Conservation (phyloP, 2,113 vertebrate species). For the Tamias sibiricus region DNA sequence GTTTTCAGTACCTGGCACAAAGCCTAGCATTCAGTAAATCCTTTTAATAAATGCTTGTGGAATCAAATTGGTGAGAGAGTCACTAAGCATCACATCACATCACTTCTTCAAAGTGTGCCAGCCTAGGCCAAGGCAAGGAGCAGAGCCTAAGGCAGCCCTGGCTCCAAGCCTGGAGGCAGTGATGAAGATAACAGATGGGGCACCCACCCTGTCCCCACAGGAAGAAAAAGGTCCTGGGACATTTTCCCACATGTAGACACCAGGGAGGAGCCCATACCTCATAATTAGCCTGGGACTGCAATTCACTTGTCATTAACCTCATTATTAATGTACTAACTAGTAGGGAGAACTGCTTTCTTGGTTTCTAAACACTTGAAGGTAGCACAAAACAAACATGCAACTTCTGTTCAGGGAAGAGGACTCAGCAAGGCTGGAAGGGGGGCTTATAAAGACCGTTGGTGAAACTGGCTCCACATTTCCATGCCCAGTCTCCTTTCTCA, state of each 20-base stretch:
- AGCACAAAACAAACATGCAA: background rate
- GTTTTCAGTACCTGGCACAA: background rate
- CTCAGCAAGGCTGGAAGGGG: background rate
- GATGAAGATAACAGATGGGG: conserved; percentile 30
- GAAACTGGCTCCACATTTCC: background rate
- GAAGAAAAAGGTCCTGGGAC: background rate
- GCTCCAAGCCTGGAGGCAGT: conserved; percentile 24
- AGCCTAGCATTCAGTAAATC: conserved; percentile 54
- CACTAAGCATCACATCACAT: conserved; percentile 19
- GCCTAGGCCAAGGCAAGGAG: background rate
- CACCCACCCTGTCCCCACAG: background rate
- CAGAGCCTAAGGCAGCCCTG: conserved; percentile 30
- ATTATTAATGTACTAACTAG: conserved; percentile 46
- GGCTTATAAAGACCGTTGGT: background rate
- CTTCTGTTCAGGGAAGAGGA: background rate
- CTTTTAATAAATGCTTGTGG: conserved; percentile 58
- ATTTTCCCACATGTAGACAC: conserved; percentile 41
- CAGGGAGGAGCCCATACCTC: conserved; percentile 36
- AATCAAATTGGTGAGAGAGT: conserved; percentile 41
- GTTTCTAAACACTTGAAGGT: conserved; percentile 28
- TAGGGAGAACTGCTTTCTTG: background rate
- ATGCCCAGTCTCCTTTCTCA: background rate
- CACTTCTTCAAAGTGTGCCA: conserved; percentile 25
- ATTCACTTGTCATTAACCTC: conserved; percentile 44
- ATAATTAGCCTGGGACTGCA: conserved; percentile 52